Base-by-base conservation (phyloP, 2,888 invertebrate genomes). In the Beris chalybata region DNA sequence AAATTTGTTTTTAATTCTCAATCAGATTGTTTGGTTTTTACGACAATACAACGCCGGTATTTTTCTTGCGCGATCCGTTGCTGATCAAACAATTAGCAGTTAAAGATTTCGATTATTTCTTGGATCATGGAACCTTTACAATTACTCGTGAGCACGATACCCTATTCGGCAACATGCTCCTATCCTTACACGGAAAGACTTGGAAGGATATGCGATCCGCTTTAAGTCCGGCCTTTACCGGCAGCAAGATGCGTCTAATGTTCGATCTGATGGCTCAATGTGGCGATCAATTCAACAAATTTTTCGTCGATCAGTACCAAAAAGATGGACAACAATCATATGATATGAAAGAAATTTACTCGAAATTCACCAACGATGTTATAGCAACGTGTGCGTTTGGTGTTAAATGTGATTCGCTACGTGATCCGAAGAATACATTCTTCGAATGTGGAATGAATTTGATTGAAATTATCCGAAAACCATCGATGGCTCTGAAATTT, bases 361-460 rank as follows among this genome's bases (percentile, higher is more conserved):
- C 81, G 1, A 76, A 83, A n/a, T 83, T 79, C 68, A 76, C 83
- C 0, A 84, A 82, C 67, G 85, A 85, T 71, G 83, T 85, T 1
- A 85, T 85, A 58, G 85, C 84, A 0, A 79, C 83, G 0, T 79
- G 81, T 31, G 84, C 83, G 1, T 85, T 84, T 69, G 85, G 85
- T 0, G 71, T 85, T 2, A 78, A 81, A 66, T 79, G 83, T 6
- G 77, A 85, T 73, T 85, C 85, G 0, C 73, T 83, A 3, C 72
- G 73, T 2, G 77, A 84, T 0, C 75, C 73, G 31, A 71, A 83
- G 22, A 83, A 84, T 68, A 73, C 80, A 30, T 85, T 85, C 73
- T 85, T 81, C 68, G 56, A 71, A n/a, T 81, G 78, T 76, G 83
- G 83, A 4, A 81, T 79, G 68, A 71, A 73, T 4, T 47, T 68